These are phyloP conservation scores for Sipha maydis DNA, from an alignment of 2,888 invertebrate genomes.

Conservation along the genomic window DNA sequence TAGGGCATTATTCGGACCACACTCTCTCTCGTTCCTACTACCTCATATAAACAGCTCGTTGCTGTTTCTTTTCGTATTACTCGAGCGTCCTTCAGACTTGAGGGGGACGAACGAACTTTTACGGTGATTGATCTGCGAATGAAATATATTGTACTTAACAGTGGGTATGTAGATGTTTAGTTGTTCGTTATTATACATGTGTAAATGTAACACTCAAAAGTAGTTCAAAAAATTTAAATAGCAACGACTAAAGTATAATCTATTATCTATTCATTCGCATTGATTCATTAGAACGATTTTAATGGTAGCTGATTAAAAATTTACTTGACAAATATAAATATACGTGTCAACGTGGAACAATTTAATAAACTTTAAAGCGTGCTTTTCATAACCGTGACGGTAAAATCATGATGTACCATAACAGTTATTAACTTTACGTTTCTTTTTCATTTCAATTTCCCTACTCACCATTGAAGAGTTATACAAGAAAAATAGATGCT, in stretches of 20 bases:
- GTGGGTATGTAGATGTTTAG: neutral
- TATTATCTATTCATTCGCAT: neutral
- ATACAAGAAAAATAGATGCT: slow-evolving; percentile 1
- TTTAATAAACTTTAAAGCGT: slow-evolving; percentile 17
- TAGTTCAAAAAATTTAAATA: neutral
- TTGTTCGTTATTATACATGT: neutral
- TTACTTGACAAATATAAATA: neutral
- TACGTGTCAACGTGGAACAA: neutral
- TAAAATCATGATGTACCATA: slow-evolving; percentile 17
- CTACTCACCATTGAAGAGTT: slow-evolving; percentile 39
- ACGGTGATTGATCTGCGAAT: slow-evolving; percentile 50
- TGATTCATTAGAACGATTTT: neutral
- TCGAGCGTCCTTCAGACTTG: slow-evolving; percentile 60
- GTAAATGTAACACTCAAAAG: neutral
- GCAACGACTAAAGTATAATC: neutral
- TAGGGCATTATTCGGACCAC: neutral
- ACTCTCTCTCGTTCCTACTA: slow-evolving; percentile 37
- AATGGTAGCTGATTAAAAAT: slow-evolving; percentile 5
- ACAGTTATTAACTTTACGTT: slow-evolving; percentile 4
- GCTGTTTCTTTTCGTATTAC: slow-evolving; percentile 62
- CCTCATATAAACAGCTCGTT: slow-evolving; percentile 63
- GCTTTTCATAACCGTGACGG: slow-evolving; percentile 14
- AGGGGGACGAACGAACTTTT: slow-evolving; percentile 56
- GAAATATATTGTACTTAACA: slow-evolving; percentile 4
- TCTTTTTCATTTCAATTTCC: neutral